A percentile compares a stretch with the other conserved stretches of the same genome.
Evolutionary conservation across 2,888 invertebrate species (phyloP).

Genomic region (Stenoptilia bipunctidactyla): DNA sequence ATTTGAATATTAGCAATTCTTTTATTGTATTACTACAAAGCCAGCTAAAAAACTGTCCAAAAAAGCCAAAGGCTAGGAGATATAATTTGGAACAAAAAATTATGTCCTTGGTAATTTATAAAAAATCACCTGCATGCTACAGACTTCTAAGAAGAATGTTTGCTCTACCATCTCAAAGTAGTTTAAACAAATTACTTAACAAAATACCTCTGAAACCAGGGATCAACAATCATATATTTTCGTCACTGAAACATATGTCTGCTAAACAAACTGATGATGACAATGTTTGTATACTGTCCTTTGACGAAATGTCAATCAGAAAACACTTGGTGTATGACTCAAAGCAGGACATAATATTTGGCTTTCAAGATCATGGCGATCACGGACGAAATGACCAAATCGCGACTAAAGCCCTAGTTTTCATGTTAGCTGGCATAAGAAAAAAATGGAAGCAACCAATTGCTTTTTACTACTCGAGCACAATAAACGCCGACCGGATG

Average conservation of each 20-base stretch:
- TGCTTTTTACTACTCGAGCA: constrained; percentile 13
- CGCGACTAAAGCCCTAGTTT: constrained; percentile 13
- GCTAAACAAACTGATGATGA: constrained; percentile 1
- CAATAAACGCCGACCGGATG: too few relatives aligned
- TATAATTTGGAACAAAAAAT: constrained; percentile 4
- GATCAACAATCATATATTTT: constrained; percentile 15
- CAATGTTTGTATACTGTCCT: constrained; percentile 3
- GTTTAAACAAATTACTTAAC: constrained; percentile 15
- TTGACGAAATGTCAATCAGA: constrained; percentile 9
- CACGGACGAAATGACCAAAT: constrained; percentile 11
- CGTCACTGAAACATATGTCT: constrained; percentile 11
- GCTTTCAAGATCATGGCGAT: constrained; percentile 14
- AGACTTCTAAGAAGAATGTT: constrained; percentile 17
- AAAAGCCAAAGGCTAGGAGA: constrained; percentile 2
- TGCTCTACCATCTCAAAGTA: constrained; percentile 15
- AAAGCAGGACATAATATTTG: constrained; percentile 11
- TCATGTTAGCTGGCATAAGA: constrained; percentile 16
- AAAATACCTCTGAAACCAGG: constrained; percentile 14
- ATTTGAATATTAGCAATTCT: background rate
- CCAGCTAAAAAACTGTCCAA: constrained; percentile 4
- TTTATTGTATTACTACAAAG: too few relatives aligned
- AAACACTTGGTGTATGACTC: constrained; percentile 12
- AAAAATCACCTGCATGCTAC: constrained; percentile 18
- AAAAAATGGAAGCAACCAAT: too few relatives aligned
- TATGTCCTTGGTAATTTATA: constrained; percentile 12